These are phyloP conservation scores for Drosophila histrio DNA, from an alignment of 2,888 invertebrate genomes.

Conservation along the genomic window DNA sequence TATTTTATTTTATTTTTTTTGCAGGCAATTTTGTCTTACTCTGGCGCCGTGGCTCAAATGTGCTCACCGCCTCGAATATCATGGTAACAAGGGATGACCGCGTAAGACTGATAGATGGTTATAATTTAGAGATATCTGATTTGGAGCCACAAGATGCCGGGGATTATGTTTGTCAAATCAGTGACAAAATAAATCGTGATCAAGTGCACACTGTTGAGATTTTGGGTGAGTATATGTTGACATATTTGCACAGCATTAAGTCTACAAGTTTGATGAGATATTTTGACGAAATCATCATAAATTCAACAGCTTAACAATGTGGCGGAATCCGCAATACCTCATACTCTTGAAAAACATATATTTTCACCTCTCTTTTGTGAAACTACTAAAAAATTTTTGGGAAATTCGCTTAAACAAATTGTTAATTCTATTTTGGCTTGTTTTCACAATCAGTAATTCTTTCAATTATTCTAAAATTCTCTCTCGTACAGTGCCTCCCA, in stretches of 20 bases:
- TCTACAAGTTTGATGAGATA: constrained; percentile 7
- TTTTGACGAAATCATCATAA: constrained; percentile 10
- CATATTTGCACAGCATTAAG: constrained; percentile 29
- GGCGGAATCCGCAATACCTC: not conserved
- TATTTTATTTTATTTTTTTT: no score
- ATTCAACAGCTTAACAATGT: not conserved
- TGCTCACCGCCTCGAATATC: constrained; percentile 89
- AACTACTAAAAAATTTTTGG: not conserved
- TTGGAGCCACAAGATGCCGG: constrained; percentile 88
- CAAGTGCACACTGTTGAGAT: constrained; percentile 90
- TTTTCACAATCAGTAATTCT: not conserved
- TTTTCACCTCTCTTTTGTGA: not conserved
- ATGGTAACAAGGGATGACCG: constrained; percentile 89
- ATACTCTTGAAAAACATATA: not conserved
- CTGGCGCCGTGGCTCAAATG: constrained; percentile 89
- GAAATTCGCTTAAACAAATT: not conserved
- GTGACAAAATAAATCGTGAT: constrained; percentile 88
- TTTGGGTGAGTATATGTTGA: constrained; percentile 83
- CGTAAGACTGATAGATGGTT: constrained; percentile 89
- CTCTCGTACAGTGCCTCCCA: constrained; percentile 86
- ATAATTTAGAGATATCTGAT: constrained; percentile 89
- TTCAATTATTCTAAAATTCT: constrained; percentile 14
- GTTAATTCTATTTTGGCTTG: not conserved
- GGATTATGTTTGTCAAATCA: constrained; percentile 90
- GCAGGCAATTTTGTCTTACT: constrained; percentile 88